Evolutionary conservation across 2,113 vertebrate species (phyloP).

Genomic region (Nanorana parkeri): DNA sequence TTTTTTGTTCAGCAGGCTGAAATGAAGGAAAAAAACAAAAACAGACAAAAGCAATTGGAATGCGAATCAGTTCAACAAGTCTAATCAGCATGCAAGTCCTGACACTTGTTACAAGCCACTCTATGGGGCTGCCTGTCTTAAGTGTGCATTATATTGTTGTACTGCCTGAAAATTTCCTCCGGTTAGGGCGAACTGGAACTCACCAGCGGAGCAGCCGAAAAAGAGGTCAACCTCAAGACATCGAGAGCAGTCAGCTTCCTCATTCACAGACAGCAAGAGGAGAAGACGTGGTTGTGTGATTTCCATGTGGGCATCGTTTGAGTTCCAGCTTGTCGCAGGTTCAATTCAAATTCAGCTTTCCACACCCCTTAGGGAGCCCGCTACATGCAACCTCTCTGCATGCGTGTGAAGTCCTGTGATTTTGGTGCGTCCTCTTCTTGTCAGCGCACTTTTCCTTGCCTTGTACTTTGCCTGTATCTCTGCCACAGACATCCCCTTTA

Average conservation of each 20-base stretch:
- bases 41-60: not conserved
- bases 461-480: not conserved
- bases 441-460: constrained; percentile 1
- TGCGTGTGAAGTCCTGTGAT: not conserved
- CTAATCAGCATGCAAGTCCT: constrained; percentile 16
- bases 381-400: not conserved
- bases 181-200: constrained; percentile 7
- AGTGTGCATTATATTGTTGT: not conserved
- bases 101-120: not conserved
- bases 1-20: not conserved
- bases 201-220: not conserved
- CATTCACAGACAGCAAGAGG: not conserved
- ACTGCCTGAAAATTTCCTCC: constrained; percentile 20
- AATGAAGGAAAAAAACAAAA: constrained; percentile 15
- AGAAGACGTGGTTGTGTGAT: constrained; percentile 9
- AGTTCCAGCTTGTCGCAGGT: not conserved
- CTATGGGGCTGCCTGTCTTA: not conserved
- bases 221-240: constrained; percentile 9
- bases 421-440: not conserved
- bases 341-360: not conserved
- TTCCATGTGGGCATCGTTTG: constrained; percentile 16
- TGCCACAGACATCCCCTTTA: not conserved
- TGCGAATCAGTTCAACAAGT: constrained; percentile 16
- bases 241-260: constrained; percentile 35
- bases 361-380: not conserved